A percentile compares a stretch with the other conserved stretches of the same genome.
These are phyloP conservation scores for Spilarctia lutea DNA, from an alignment of 2,888 invertebrate species.

Conservation along the genomic window DNA sequence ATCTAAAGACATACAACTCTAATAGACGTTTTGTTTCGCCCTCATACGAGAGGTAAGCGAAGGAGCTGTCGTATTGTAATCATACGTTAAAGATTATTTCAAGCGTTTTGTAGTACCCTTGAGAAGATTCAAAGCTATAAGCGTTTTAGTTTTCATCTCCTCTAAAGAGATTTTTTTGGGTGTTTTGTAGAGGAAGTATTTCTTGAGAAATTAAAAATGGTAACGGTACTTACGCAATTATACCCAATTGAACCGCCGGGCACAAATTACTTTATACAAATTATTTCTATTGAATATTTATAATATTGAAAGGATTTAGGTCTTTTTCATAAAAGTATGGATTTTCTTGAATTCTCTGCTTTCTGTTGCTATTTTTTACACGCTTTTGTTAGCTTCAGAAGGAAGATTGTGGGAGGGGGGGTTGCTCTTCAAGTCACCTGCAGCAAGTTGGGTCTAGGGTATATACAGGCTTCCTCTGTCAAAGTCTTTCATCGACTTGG, in stretches of 20 bases:
- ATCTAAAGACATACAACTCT: conserved; percentile 19
- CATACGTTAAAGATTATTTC: background rate
- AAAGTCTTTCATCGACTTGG: no score
- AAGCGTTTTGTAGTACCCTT: background rate
- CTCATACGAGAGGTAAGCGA: conserved; percentile 7
- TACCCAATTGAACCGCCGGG: background rate
- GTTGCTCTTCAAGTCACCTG: no score
- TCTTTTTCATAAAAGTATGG: background rate
- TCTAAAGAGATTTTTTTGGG: background rate
- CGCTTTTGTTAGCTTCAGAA: no score
- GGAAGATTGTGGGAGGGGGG: no score
- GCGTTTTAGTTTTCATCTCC: background rate
- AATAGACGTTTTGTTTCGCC: conserved; percentile 14
- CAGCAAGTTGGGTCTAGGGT: no score
- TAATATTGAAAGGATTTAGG: background rate
- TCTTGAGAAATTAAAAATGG: background rate
- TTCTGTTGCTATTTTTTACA: no score
- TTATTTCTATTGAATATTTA: background rate
- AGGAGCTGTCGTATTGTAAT: conserved; percentile 1
- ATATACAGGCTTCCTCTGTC: no score
- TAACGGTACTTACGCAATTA: background rate
- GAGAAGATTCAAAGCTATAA: background rate
- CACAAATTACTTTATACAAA: background rate
- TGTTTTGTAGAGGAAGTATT: background rate
- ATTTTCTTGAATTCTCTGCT: background rate